Evolutionary conservation across 2,797 vertebrate species (phyloP).

Genomic region (Peromyscus nudipes): DNA sequence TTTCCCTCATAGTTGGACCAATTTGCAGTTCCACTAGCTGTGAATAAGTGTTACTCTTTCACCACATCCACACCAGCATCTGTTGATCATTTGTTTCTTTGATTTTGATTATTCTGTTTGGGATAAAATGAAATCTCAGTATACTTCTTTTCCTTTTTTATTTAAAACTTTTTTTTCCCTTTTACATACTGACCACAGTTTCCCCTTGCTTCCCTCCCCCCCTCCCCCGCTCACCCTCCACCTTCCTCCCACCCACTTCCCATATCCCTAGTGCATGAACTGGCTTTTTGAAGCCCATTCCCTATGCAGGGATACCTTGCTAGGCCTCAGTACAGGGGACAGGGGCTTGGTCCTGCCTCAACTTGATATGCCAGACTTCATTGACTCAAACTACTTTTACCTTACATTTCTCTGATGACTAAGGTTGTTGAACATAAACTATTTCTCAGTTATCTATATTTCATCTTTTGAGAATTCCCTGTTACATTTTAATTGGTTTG

Average conservation of each 20-base stretch:
- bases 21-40: not conserved
- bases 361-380: too few species aligned
- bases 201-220: too few species aligned
- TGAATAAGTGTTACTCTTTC: not conserved
- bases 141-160: not conserved
- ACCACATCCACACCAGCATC: not conserved
- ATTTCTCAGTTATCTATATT: not conserved
- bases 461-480: not conserved
- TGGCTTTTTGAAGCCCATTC: too few species aligned
- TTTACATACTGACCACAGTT: too few species aligned
- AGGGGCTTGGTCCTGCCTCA: too few species aligned
- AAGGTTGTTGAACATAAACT: not conserved
- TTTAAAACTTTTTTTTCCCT: too few species aligned
- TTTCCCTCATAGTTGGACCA: not conserved
- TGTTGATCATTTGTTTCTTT: not conserved
- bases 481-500: not conserved
- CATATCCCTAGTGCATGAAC: too few species aligned
- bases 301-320: too few species aligned
- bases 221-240: too few species aligned
- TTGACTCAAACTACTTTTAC: not conserved
- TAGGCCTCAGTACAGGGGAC: too few species aligned
- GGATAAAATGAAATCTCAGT: not conserved
- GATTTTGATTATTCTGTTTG: not conserved
- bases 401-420: not conserved
- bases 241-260: too few species aligned